Conservation (phyloP, 2,113 vertebrate genomes). For the Amphilophus citrinellus region DNA sequence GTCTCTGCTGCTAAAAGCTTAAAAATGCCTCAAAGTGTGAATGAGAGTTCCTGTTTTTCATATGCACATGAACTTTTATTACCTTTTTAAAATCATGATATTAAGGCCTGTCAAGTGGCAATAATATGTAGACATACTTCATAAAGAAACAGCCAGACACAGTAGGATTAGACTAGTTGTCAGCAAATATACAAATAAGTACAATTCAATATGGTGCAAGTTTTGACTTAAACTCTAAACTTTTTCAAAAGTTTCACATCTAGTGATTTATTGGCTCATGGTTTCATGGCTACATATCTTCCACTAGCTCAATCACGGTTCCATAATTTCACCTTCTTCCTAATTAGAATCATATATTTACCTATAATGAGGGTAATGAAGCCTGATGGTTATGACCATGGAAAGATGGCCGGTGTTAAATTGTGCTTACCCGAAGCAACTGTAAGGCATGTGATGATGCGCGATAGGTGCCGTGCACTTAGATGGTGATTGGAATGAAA, state of each 20-base stretch:
- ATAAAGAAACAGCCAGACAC: background rate
- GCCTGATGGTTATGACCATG: conserved; percentile 47
- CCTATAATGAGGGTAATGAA: conserved; percentile 54
- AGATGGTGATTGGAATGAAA: conserved; percentile 11
- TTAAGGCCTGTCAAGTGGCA: background rate
- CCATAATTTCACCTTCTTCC: conserved; percentile 45
- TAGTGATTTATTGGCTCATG: background rate
- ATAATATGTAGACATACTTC: background rate
- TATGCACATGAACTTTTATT: conserved; percentile 24
- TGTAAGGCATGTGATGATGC: conserved; percentile 38
- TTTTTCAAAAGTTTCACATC: conserved; percentile 16
- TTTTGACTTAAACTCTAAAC: conserved; percentile 13
- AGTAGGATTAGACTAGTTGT: background rate
- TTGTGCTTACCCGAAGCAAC: conserved; percentile 36
- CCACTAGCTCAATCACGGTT: background rate
- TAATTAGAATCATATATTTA: conserved; percentile 59
- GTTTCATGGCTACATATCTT: background rate
- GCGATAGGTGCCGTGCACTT: conserved; percentile 23
- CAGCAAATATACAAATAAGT: background rate
- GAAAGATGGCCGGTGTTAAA: conserved; percentile 50
- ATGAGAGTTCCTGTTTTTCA: background rate
- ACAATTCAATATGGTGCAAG: background rate
- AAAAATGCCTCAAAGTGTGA: conserved; percentile 16
- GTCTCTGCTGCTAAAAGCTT: conserved; percentile 11
- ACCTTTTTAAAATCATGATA: conserved; percentile 25